Evolutionary conservation across 37 sponge, comb jelly and placozoan genomes (phyloP).

Genomic region (Axinella damicornis): DNA sequence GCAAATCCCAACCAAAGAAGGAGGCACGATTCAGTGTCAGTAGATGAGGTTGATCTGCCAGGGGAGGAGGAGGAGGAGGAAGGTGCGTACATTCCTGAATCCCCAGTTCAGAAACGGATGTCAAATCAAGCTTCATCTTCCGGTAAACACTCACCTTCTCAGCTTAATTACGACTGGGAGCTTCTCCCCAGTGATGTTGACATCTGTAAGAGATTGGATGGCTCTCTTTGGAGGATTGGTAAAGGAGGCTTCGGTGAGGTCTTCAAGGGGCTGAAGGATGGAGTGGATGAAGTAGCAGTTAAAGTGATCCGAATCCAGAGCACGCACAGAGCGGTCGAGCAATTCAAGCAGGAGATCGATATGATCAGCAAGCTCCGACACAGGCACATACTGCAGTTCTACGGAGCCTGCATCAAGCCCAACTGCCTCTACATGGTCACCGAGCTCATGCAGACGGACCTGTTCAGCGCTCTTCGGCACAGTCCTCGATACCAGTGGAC

Average conservation of each 20-base stretch:
- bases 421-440: constrained; percentile 89
- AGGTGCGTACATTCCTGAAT: too few species aligned
- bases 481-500: constrained; percentile 72
- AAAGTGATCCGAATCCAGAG: constrained; percentile 67
- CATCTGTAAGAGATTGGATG: constrained; percentile 78
- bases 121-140: too few species aligned
- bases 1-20: neutral
- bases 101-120: too few species aligned
- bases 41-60: constrained; percentile 10
- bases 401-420: constrained; percentile 92
- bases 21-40: neutral
- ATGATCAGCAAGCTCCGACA: constrained; percentile 88
- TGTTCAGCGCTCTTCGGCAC: constrained; percentile 73
- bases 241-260: constrained; percentile 92
- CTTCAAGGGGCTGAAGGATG: constrained; percentile 81
- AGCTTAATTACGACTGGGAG: constrained; percentile 82
- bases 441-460: constrained; percentile 87
- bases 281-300: constrained; percentile 92
- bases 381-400: constrained; percentile 93
- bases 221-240: constrained; percentile 81
- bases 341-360: constrained; percentile 86
- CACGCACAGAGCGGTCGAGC: constrained; percentile 29
- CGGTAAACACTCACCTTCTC: too few species aligned
- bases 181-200: constrained; percentile 71
- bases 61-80: too few species aligned